Base-by-base conservation (phyloP, 2,888 invertebrate species). In the Drosophila monieri region DNA sequence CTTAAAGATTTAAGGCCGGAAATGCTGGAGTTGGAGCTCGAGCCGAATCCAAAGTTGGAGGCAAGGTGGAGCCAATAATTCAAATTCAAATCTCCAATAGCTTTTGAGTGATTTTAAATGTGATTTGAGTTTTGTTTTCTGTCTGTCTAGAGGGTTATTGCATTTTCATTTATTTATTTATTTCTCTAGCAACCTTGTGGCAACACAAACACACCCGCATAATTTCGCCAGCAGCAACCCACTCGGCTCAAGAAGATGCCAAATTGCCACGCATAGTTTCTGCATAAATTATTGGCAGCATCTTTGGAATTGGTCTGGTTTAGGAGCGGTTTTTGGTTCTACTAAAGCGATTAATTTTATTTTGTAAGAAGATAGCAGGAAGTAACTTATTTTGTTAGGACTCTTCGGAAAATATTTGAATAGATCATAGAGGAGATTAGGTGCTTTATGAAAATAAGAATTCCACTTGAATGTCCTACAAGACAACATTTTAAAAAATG, bases 1-100 rank as follows among this genome's bases (percentile, higher is more conserved):
- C 74, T 77, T 67, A 65, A 80, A 88, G 85, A 88, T 85, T 85
- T 85, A 88, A 83, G 88, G 80, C 85, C 85, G 88, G 85, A 85
- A 85, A 85, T 70, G 85, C 68, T 48, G 3, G 47, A 46, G 30
- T 14, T 23, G 37, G 30, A 47, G 35, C 35, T n/a, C 6, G 35
- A 35, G 35, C 35, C 35, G 35, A 35, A n/a, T 14, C 6, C 14
- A n/a, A 35, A 35, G 61, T 27, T 8, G 39, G 21, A 41, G 72
- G 54, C 54, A 55, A 54, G 49, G 72, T 55, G 55, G 61, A 52
- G 73, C 71, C 81, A 78, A 88, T 85, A 85, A 88, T 85, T 85
- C 84, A 85, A 84, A 81, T 86, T 76, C 78, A 76, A 84, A 86
- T 84, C 77, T 87, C 57, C 47, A 85, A 84, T 78, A 51, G 70